Base-by-base conservation (phyloP, 92 coral and sea anemone species). In the Epizoanthus ramosus region DNA sequence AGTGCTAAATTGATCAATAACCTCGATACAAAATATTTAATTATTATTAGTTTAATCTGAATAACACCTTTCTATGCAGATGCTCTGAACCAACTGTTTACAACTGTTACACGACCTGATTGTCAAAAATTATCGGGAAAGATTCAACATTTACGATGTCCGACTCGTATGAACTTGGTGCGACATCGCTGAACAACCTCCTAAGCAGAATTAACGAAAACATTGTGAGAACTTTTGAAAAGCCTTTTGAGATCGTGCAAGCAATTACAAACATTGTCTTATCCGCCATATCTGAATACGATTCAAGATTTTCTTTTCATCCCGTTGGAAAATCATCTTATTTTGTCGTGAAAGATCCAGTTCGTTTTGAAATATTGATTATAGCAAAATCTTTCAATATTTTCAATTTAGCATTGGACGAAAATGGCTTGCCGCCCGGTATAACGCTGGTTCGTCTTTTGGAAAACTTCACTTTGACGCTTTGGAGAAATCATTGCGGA, bases 281-380 rank as follows among this genome's bases (percentile, higher is more conserved):
- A 5, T 83, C 83, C 21, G 93, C 93, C 35, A 72, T 90, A 71
- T 79, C 90, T 56, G 80, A 87, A 19, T 87, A 87, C 58, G 87
- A 90, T 37, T 60, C 83, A 58, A 84, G 70, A 59, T 87, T 90
- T 66, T 63, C 93, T 1, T 90, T 90, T 45, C 65, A 72, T 41
- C 54, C 88, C 2, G 90, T 90, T 60, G 68, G 81, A 50, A 75
- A 88, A 17, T 63, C 86, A 25, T 87, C 90, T 57, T 90, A 87
- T 47, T 80, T 90, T 31, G 53, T 57, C n/a, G 90, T 76, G 57
- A 90, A 87, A 75, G 77, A 77, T 57, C 37, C 79, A 18, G 80
- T 86, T 16, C 81, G 74, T 71, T 90, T 87, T 74, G 88, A 87
- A 87, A 80, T 90, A 54, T 72, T 87, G 61, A 18, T 90, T 9